phyloP scores from a whole-genome alignment of 2,113 vertebrate genomes.

The Chaenogobius annularis region DNA sequence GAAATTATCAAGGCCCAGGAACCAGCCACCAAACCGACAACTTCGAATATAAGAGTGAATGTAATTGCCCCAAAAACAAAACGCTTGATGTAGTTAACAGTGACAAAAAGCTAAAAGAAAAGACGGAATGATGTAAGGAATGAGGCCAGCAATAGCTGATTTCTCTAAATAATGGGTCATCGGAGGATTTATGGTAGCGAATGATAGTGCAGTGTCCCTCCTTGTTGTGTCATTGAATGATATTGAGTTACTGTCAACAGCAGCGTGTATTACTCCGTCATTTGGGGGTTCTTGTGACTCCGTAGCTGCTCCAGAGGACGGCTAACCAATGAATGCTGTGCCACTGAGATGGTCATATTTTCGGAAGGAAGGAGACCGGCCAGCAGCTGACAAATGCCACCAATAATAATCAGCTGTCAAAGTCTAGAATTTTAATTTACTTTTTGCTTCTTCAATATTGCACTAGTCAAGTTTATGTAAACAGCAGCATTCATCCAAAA shows the following conservation, averaged over 20 bases:
- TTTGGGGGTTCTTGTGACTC: constrained; percentile 68
- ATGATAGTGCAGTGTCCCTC: not conserved
- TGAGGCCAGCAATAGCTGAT: constrained; percentile 80
- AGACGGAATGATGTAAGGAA: constrained; percentile 83
- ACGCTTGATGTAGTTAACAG: constrained; percentile 89
- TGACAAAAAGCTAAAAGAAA: constrained; percentile 86
- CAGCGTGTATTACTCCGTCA: not conserved
- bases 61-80: constrained; percentile 87
- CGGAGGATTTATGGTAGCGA: constrained; percentile 28
- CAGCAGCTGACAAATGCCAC: constrained; percentile 84
- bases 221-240: not conserved
- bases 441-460: too few relatives aligned
- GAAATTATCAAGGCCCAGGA: constrained; percentile 82
- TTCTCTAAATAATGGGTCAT: constrained; percentile 37
- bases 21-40: constrained; percentile 70
- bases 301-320: constrained; percentile 85
- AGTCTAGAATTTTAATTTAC: not conserved
- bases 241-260: not conserved
- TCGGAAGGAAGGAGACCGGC: constrained; percentile 86
- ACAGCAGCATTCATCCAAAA: too few relatives aligned
- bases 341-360: constrained; percentile 87
- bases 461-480: too few relatives aligned
- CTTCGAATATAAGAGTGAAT: constrained; percentile 82
- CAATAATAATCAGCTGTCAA: constrained; percentile 81
- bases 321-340: constrained; percentile 86